Base-by-base conservation (phyloP, 1,140 invertebrate genomes). In the Diachasma alloeum region DNA sequence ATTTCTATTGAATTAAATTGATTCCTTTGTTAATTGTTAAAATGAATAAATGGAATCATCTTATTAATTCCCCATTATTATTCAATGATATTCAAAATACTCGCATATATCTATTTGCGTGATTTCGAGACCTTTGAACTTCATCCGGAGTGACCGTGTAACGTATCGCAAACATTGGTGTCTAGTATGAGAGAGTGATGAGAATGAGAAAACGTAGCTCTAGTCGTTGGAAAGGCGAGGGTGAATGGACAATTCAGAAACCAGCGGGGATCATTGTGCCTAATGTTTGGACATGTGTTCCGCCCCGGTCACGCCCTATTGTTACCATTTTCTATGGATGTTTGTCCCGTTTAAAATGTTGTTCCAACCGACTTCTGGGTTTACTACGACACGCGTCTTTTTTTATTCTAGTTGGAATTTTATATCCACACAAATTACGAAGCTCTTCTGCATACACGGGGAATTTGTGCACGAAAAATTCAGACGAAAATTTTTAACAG, bases 211-310 rank as follows among this genome's bases (percentile, higher is more conserved):
- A 22, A 24, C 48, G 24, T 67, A 56, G 15, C 31, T 48, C 19
- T 31, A 53, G 31, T 56, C 53, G 9, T 37, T 73, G 42, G 19
- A 59, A 46, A 63, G n/a, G 63, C 42, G 37, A 53, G 26, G 68
- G 68, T 70, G 76, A 69, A 72, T 76, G 70, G 75, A 85, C 84
- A 83, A 87, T 87, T 84, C 84, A 83, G 77, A 48, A 81, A 86
- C 85, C 80, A 82, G 83, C 81, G 83, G 83, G 80, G 84, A 68
- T 77, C 83, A 89, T 90, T 90, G 88, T 90, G 80, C 77, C 81
- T 82, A 82, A 87, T 89, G 87, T 89, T 90, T 90, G 87, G 88
- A 90, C 89, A 90, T 90, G 87, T 89, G 89, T 90, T 90, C 87
- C 87, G 87, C 87, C 85, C 82, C 83, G 84, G 87, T 89, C 87